A percentile compares a stretch with the other conserved stretches of the same genome.
These are phyloP conservation scores for Diarsia rubi DNA, from an alignment of 2,888 invertebrate genomes.

Conservation along the genomic window DNA sequence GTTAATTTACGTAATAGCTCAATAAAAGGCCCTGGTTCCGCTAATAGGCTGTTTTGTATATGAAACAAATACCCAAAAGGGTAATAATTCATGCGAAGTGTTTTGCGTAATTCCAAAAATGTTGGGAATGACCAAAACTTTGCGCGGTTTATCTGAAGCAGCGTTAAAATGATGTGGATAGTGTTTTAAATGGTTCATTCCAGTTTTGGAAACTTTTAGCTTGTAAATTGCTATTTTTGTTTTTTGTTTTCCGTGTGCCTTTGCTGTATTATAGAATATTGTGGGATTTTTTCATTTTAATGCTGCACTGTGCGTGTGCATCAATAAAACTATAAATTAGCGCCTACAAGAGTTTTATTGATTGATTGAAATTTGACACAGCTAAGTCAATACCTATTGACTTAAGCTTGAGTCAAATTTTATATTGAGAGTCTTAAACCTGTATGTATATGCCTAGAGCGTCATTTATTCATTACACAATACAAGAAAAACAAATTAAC, in stretches of 20 bases:
- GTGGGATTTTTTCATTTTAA: background rate
- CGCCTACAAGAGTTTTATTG: too few relatives aligned
- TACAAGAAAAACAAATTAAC: background rate
- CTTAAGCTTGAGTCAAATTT: background rate
- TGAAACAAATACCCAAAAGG: slow-evolving; percentile 72
- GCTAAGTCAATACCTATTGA: too few relatives aligned
- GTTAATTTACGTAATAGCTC: slow-evolving; percentile 75
- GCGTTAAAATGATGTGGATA: slow-evolving; percentile 42
- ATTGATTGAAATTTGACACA: too few relatives aligned
- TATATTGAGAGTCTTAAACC: background rate
- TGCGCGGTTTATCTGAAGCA: slow-evolving; percentile 51
- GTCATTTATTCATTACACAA: background rate
- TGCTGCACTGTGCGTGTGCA: background rate
- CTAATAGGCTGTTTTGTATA: slow-evolving; percentile 72
- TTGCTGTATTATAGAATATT: background rate
- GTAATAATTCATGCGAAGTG: slow-evolving; percentile 71
- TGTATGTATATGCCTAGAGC: too few relatives aligned
- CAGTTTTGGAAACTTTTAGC: background rate
- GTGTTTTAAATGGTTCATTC: slow-evolving; percentile 33
- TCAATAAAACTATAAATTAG: background rate
- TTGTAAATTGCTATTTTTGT: background rate
- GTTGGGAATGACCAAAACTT: slow-evolving; percentile 70
- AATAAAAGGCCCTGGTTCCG: slow-evolving; percentile 70
- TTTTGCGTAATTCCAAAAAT: slow-evolving; percentile 71
- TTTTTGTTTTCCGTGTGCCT: background rate